Base-by-base conservation (phyloP, 2,113 vertebrate genomes). In the Gambusia holbrooki region DNA sequence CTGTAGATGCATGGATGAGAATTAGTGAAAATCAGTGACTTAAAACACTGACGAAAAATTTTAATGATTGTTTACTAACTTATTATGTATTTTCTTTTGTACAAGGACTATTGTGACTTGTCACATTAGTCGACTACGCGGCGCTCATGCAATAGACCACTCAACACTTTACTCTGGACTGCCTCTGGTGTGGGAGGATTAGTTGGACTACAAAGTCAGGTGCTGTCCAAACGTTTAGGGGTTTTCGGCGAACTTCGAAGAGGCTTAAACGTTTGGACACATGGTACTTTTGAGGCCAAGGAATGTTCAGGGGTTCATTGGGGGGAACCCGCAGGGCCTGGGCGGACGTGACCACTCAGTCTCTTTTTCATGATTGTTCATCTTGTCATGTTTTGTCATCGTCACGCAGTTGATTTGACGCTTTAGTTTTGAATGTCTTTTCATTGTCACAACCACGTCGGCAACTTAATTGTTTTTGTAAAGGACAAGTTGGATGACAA, bases 351-450 rank as follows among this genome's bases (percentile, higher is more conserved):
- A 91, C 87, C 90, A 88, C 92, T 90, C 90, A 90, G 90, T 90
- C 90, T 88, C 90, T 87, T 91, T 90, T 89, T 91, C 87, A 90
- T 83, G 93, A 93, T 93, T 93, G 92, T 93, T 93, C 86, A 92
- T 93, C 90, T 91, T 62, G 83, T 92, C 84, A 80, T 87, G 73
- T 87, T 82, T 77, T 86, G 87, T 87, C 45, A 67, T 90, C 83
- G 75, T 93, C 80, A 81, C 60, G 48, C 64, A 32, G 69, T 89
- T 90, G 74, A 89, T 87, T 91, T 84, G 76, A 88, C 45, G 78
- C 89, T 87, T 91, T 93, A 87, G 86, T 91, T 92, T 93, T 92
- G 93, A 93, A 93, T 93, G 92, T 93, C 92, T 90, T 92, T 90
- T 88, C 83, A 90, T 83, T 82, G 86, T 87, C 75, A 40, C 62